Percentiles rank a stretch among this genome's conserved stretches.
phyloP scores from a whole-genome alignment of 2,888 invertebrate genomes.

The Rotaria magnacalcarata region DNA sequence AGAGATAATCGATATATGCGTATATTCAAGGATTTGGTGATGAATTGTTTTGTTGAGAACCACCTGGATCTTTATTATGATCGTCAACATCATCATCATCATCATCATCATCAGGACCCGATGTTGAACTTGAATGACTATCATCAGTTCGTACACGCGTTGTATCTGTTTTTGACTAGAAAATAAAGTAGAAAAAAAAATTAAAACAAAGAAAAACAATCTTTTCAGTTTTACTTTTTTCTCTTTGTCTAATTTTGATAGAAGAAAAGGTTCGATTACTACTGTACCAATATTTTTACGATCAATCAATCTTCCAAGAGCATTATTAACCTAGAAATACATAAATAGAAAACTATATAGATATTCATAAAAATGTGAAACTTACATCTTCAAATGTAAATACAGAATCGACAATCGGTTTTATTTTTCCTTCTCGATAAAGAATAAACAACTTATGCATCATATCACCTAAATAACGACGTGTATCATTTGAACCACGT shows the following conservation, averaged over 20 bases:
- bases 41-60: neutral
- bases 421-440: conserved; percentile 74
- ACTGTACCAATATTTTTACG: conserved; percentile 83
- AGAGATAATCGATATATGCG: neutral
- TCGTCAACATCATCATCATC: neutral
- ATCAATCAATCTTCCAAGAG: conserved; percentile 86
- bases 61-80: neutral
- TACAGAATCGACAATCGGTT: conserved; percentile 75
- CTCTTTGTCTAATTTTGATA: neutral
- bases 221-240: neutral
- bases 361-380: neutral
- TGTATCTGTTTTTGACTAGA: neutral
- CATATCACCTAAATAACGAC: conserved; percentile 69
- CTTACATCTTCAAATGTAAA: conserved; percentile 80
- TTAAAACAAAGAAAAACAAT: neutral
- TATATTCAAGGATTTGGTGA: neutral
- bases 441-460: conserved; percentile 71
- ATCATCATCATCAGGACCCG: conserved; percentile 12
- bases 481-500: conserved; percentile 63
- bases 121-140: neutral
- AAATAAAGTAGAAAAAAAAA: neutral
- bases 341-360: neutral
- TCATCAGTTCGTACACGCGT: neutral
- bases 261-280: conserved; percentile 69
- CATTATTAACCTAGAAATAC: conserved; percentile 70